These are phyloP conservation scores for Strigamia crassipes DNA, from an alignment of 2,888 invertebrate species.

Conservation along the genomic window DNA sequence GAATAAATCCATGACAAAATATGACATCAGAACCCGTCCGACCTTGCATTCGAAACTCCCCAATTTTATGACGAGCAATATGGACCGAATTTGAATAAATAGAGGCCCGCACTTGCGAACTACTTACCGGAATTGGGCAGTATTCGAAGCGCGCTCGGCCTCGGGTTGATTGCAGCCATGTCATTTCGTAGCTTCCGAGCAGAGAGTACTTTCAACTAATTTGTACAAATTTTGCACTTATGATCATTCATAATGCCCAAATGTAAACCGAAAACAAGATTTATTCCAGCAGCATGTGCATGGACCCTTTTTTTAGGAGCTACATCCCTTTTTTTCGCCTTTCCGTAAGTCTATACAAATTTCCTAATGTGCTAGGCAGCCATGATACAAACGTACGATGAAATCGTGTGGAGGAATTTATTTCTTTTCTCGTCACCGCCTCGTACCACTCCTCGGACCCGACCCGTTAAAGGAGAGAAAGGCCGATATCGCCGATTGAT, in stretches of 20 bases:
- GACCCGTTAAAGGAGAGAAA: neutral
- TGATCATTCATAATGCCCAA: slow-evolving; percentile 73
- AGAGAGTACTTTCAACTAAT: slow-evolving; percentile 36
- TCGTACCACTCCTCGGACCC: neutral
- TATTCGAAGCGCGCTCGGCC: slow-evolving; percentile 17
- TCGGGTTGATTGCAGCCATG: slow-evolving; percentile 40
- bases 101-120: neutral
- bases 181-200: slow-evolving; percentile 33
- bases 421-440: neutral
- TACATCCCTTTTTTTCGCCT: slow-evolving; percentile 93
- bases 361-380: slow-evolving; percentile 51
- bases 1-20: too few relatives aligned
- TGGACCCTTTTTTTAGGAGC: slow-evolving; percentile 94
- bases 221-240: neutral
- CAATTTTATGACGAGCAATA: neutral
- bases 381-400: neutral
- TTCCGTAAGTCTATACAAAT: slow-evolving; percentile 81
- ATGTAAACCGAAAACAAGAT: slow-evolving; percentile 95
- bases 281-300: slow-evolving; percentile 97
- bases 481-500: neutral
- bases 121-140: slow-evolving; percentile 15
- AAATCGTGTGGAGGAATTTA: slow-evolving; percentile 17
- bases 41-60: neutral
- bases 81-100: neutral
- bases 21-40: neutral